Evolutionary conservation across 2,113 vertebrate species (phyloP).

Genomic region (Rallus limicola): DNA sequence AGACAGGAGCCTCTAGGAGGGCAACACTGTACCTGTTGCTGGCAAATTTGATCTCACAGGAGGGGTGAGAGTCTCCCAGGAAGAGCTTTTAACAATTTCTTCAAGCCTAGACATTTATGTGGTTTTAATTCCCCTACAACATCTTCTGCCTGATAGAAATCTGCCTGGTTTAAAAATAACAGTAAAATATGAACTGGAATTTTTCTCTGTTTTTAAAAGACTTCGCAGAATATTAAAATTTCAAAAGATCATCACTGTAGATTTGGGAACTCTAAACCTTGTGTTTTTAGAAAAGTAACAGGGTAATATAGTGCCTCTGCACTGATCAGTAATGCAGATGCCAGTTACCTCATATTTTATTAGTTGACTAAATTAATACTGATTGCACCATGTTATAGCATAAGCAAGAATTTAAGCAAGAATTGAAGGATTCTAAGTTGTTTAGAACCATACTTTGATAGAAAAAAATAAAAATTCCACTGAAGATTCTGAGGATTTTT

Average conservation of each 20-base stretch:
- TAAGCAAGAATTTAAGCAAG: background rate
- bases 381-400: background rate
- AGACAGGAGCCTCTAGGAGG: constrained; percentile 11
- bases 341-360: background rate
- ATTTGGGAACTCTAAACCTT: background rate
- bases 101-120: background rate
- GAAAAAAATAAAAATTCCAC: background rate
- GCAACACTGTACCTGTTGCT: constrained; percentile 27
- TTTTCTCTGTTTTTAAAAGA: background rate
- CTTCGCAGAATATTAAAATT: background rate
- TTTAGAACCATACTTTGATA: background rate
- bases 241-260: background rate
- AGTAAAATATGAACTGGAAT: background rate
- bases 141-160: background rate
- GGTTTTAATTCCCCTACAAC: background rate
- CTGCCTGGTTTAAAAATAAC: background rate
- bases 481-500: background rate
- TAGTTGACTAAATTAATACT: background rate
- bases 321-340: background rate
- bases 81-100: background rate
- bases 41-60: background rate
- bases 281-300: background rate
- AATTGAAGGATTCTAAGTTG: background rate
- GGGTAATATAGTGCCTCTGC: background rate
- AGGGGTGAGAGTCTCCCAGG: background rate